Base-by-base conservation (phyloP, 1,140 invertebrate species). In the Ceratoteleas bidentatus region DNA sequence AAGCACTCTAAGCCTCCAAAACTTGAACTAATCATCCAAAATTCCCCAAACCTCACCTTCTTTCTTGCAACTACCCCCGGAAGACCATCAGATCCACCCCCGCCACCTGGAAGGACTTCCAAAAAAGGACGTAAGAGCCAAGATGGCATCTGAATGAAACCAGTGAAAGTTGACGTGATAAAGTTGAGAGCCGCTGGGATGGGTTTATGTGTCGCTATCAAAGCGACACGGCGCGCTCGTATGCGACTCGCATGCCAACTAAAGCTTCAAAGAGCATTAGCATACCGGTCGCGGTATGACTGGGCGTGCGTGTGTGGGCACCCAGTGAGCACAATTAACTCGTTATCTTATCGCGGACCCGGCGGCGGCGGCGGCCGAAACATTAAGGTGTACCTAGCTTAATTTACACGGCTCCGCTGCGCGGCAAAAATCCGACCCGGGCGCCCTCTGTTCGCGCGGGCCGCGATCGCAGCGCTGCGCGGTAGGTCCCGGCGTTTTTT, bases 321-420 rank as follows among this genome's bases (percentile, higher is more conserved):
- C 84, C 81, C 87, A 90, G 88, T 89, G 90, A 90, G 89, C 90
- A 91, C 90, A 91, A 91, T 91, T 91, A 91, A 91, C 90, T 91
- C 88, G 90, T 91, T 91, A 91, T 91, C 90, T 91, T 91, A 91
- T 91, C 90, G 88, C 84, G 85, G n/a, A n/a, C n/a, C n/a, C 45
- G 60, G 64, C 34, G 34, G 34, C 65, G 75, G 70, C 66, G 70
- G 83, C 87, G 85, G 81, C 88, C 89, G 88, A 90, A 90, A 91
- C 90, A 90, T 90, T 90, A 90, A 91, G 88, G 89, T 87, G 89
- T 90, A 89, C 88, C 87, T 88, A 87, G 86, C 87, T 90, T 91
- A 91, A 91, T 91, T 91, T 91, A 91, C 89, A 89, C 88, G 85
- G 84, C 57, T 54, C 58, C 84, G 77, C 74, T 66, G 80, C 16